Percentiles rank a stretch among this genome's conserved stretches.
Conservation (phyloP, 2,113 vertebrate species). For the Crypturellus undulatus region DNA sequence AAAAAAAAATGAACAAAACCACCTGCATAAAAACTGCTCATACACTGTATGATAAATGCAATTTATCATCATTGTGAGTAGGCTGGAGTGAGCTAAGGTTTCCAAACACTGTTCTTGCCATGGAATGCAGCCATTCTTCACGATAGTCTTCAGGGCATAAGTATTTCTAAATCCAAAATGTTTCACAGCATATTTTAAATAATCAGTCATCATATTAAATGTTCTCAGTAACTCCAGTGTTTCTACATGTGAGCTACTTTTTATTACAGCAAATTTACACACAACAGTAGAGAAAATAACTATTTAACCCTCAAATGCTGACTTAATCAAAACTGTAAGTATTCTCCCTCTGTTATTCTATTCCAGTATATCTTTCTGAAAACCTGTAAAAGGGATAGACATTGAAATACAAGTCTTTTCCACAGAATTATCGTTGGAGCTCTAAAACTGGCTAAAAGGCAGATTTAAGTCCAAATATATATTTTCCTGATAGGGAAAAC, state of each 20-base stretch:
- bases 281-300: constrained; percentile 26
- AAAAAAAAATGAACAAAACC: not conserved
- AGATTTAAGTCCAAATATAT: not conserved
- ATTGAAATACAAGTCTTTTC: not conserved
- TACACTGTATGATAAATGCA: not conserved
- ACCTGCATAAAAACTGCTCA: constrained; percentile 46
- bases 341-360: not conserved
- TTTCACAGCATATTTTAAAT: constrained; percentile 76
- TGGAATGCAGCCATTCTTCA: constrained; percentile 79
- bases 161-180: constrained; percentile 75
- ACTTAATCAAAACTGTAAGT: not conserved
- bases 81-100: constrained; percentile 48
- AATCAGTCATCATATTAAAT: constrained; percentile 73
- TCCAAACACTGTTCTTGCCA: constrained; percentile 73
- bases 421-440: not conserved
- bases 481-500: not conserved
- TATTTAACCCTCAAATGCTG: not conserved
- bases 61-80: constrained; percentile 60
- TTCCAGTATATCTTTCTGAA: not conserved
- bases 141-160: constrained; percentile 78
- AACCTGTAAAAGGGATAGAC: not conserved
- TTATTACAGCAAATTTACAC: constrained; percentile 65
- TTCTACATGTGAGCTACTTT: constrained; percentile 74
- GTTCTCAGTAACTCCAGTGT: constrained; percentile 63
- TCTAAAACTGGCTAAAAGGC: not conserved